Base-by-base conservation (phyloP, 2,113 vertebrate species). In the Nicator chloris region DNA sequence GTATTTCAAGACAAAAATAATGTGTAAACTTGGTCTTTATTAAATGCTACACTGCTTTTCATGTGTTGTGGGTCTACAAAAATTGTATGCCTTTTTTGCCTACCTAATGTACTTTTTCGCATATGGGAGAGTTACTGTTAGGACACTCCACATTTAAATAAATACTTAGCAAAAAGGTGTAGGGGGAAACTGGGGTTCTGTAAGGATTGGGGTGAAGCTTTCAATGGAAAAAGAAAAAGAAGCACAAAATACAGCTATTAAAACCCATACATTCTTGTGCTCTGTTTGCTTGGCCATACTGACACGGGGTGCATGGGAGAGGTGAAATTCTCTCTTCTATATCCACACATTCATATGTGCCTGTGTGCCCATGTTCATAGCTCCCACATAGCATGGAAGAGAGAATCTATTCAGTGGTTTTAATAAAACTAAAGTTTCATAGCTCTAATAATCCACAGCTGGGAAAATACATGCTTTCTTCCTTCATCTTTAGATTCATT, bases 401-500 rank as follows among this genome's bases (percentile, higher is more conserved):
- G 39, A 87, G 65, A 61, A 75, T 50, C 42, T 65, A 10, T 66
- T 91, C 26, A 10, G 90, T 95, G 93, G 84, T 81, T 97, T 81
- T 64, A 87, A 93, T 83, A 75, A 95, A 93, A 93, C 92, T 75
- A 69, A 39, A 68, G 72, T 84, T 93, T 95, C 50, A 15, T 51
- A 35, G 31, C 64, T 88, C 42, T 92, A 75, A 78, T 83, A 93
- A 59, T 82, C 69, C 80, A 89, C 93, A 88, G 85, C 69, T 82
- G 63, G 35, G 45, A 93, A 90, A 94, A 92, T 37, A 47, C 24
- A 68, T n/a, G 63, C 35, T 88, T 87, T 81, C 37, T 50, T 69
- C 23, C 82, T 95, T 96, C 93, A 90, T 86, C 77, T 39, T 63
- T 60, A 92, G 87, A 54, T 31, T 92, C 87, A 73, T 33, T 95